Evolutionary conservation across 2,797 vertebrate genomes (phyloP).

Genomic region (Lithobates pipiens): DNA sequence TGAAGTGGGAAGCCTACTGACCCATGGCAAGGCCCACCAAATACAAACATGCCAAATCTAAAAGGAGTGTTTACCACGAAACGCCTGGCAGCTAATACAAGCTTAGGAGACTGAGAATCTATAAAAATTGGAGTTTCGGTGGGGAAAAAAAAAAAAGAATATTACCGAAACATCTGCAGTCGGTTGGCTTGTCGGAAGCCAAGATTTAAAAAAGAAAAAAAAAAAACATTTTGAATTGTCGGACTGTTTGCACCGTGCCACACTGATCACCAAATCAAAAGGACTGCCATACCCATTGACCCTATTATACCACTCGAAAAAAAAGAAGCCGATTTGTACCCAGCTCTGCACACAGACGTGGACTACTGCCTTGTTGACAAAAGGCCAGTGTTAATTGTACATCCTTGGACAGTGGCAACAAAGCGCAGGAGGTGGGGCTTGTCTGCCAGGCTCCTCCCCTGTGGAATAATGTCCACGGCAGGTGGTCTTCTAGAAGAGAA

Average conservation of each 20-base stretch:
- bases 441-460: conserved; percentile 48
- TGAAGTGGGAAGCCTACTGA: conserved; percentile 16
- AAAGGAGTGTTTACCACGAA: conserved; percentile 28
- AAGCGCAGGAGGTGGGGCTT: conserved; percentile 53
- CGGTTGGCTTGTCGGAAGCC: not conserved
- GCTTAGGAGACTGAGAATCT: conserved; percentile 18
- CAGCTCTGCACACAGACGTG: not conserved
- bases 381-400: conserved; percentile 34
- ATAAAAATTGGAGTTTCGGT: conserved; percentile 15
- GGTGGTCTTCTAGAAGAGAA: conserved; percentile 49
- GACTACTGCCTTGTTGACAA: conserved; percentile 31
- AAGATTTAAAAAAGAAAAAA: not conserved
- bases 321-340: conserved; percentile 8
- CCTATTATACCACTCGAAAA: not conserved
- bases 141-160: not conserved
- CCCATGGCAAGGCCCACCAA: conserved; percentile 28
- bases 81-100: conserved; percentile 31
- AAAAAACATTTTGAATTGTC: not conserved
- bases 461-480: conserved; percentile 55
- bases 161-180: conserved; percentile 7
- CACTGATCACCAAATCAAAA: not conserved
- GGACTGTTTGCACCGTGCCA: conserved; percentile 28
- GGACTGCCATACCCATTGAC: conserved; percentile 22
- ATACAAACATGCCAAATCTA: conserved; percentile 34
- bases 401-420: conserved; percentile 44